These are phyloP conservation scores for Heliconius sara DNA, from an alignment of 2,888 invertebrate species.

Conservation along the genomic window DNA sequence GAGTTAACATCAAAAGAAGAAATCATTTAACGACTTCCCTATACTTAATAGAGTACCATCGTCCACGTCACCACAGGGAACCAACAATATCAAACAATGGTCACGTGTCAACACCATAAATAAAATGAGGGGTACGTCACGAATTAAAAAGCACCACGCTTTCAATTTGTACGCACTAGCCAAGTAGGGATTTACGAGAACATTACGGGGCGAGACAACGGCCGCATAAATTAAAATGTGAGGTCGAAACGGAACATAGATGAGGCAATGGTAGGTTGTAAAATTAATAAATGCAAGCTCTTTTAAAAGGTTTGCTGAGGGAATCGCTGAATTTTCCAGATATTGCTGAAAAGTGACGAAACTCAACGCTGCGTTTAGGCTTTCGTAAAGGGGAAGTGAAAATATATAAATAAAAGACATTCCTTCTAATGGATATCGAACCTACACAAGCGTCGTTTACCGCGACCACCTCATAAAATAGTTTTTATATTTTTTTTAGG, in stretches of 20 bases:
- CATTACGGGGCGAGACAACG: slow-evolving; percentile 66
- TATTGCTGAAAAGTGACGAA: neutral
- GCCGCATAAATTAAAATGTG: slow-evolving; percentile 74
- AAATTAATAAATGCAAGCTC: neutral
- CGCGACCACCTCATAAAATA: neutral
- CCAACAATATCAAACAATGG: slow-evolving; percentile 51
- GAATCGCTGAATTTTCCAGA: neutral
- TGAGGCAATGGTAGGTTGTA: slow-evolving; percentile 39
- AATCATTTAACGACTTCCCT: slow-evolving; percentile 2
- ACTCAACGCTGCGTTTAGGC: neutral
- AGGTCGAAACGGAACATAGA: slow-evolving; percentile 62
- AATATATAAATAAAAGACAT: neutral
- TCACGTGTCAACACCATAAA: slow-evolving; percentile 74
- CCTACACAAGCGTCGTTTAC: too few relatives aligned
- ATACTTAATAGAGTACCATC: neutral
- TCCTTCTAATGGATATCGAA: neutral
- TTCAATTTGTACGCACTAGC: slow-evolving; percentile 73
- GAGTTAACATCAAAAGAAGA: neutral
- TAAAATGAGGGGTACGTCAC: slow-evolving; percentile 72
- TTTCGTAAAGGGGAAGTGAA: neutral
- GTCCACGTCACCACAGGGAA: slow-evolving; percentile 13
- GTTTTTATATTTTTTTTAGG: neutral
- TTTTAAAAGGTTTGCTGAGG: neutral
- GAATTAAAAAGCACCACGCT: slow-evolving; percentile 61
- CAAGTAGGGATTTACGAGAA: slow-evolving; percentile 59